Evolutionary conservation across 2,797 vertebrate genomes (phyloP).

Genomic region (Mionectes olivaceus): DNA sequence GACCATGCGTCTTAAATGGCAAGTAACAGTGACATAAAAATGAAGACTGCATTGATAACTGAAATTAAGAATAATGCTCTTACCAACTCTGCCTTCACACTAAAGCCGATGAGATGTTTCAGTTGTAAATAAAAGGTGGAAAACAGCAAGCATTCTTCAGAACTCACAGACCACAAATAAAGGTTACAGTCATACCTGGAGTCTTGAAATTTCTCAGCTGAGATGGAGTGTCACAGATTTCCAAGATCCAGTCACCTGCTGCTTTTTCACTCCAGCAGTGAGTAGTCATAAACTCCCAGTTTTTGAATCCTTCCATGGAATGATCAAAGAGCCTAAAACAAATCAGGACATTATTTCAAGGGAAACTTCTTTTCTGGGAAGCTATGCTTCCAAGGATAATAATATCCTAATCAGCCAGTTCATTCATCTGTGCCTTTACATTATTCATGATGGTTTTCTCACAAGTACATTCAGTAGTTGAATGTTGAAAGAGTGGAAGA

Average conservation of each 20-base stretch:
- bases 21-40: background rate
- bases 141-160: background rate
- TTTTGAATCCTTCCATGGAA: constrained; percentile 99
- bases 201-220: constrained; percentile 98
- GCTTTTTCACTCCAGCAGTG: constrained; percentile 99
- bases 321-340: constrained; percentile 92
- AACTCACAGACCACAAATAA: background rate
- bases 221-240: constrained; percentile 97
- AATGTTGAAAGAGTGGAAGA: background rate
- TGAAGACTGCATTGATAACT: background rate
- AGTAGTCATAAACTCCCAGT: constrained; percentile 99
- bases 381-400: background rate
- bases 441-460: background rate
- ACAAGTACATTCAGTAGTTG: background rate
- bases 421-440: background rate
- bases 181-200: constrained; percentile 83
- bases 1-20: background rate
- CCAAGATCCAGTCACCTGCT: constrained; percentile 95
- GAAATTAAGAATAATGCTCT: background rate
- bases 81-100: background rate
- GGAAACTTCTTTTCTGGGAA: background rate
- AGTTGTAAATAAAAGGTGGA: background rate
- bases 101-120: background rate
- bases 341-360: background rate
- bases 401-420: background rate